Percentiles rank a stretch among this genome's conserved stretches.
Conservation (phyloP, 2,888 invertebrate species). For the Bellardia bayeri region DNA sequence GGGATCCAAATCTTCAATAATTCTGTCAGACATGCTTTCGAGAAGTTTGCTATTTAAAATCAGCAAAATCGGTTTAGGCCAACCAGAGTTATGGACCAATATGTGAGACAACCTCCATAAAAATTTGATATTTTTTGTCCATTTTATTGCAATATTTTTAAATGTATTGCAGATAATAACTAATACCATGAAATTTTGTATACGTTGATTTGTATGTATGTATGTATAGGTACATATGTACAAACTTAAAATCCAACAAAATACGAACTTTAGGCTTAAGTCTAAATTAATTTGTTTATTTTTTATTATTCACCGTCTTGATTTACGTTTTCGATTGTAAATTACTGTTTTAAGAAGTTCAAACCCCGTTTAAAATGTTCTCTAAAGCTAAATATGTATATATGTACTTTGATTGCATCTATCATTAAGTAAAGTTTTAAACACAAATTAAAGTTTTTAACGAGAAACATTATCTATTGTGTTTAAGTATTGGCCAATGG, state of each 20-base stretch:
- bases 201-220: no score
- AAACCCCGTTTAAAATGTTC: neutral
- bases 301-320: neutral
- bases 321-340: neutral
- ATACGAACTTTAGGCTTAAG: neutral
- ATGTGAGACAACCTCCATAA: no score
- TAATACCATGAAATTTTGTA: no score
- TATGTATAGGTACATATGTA: no score
- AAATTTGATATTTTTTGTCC: no score
- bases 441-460: constrained; percentile 2
- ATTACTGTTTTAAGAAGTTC: neutral
- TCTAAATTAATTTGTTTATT: neutral
- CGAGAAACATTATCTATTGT: constrained; percentile 5
- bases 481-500: neutral
- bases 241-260: neutral
- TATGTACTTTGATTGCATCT: neutral
- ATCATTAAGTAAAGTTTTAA: neutral
- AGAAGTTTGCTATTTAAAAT: no score
- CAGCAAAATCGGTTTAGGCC: no score
- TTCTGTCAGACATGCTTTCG: no score
- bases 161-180: no score
- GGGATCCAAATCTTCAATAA: no score
- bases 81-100: no score
- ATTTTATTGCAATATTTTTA: no score
- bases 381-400: neutral